Base-by-base conservation (phyloP, 2,113 vertebrate species). In the Eubucco bourcierii region DNA sequence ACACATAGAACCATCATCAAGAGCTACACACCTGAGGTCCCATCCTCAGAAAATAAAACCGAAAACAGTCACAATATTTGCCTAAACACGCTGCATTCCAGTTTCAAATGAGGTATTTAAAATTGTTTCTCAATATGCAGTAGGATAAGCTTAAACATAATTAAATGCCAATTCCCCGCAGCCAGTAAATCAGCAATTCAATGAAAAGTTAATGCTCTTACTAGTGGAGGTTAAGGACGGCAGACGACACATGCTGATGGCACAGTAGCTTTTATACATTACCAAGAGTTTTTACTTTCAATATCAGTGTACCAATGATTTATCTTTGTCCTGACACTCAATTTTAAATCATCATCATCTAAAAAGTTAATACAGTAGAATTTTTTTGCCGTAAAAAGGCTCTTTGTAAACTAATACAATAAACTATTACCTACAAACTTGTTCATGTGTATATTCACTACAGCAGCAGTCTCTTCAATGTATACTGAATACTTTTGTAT, bases 31-130 rank as follows among this genome's bases (percentile, higher is more conserved):
- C 58, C 83, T 70, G n/a, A 75, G 76, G 41, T 72, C 47, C 33
- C 6, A 4, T 68, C 31, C 76, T 81, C 58, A 85, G 76, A 81
- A 95, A 92, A 91, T 60, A 46, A 75, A 73, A 84, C 34, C 10
- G 46, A 81, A 60, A 73, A 67, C 0, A 0, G 61, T 86, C 56
- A 66, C 6, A 18, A 58, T 78, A 85, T 96, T 78, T 93, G 92
- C 66, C 85, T 94, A 93, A 96, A 96, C 86, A 94, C 0, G 91
- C 80, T 73, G 79, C 59, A 77, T 94, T 94, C 64, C 73, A 85
- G 53, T 93, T 95, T 94, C 81, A 52, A 85, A 64, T 10, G 1
- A 81, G 80, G 52, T 78, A 80, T 59, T 95, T 73, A 47, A 88
- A 75, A 46, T 75, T 52, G 66, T 61, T 61, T 73, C 73, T 84